Evolutionary conservation across 2,113 vertebrate species (phyloP).

Genomic region (Artemisiospiza belli): DNA sequence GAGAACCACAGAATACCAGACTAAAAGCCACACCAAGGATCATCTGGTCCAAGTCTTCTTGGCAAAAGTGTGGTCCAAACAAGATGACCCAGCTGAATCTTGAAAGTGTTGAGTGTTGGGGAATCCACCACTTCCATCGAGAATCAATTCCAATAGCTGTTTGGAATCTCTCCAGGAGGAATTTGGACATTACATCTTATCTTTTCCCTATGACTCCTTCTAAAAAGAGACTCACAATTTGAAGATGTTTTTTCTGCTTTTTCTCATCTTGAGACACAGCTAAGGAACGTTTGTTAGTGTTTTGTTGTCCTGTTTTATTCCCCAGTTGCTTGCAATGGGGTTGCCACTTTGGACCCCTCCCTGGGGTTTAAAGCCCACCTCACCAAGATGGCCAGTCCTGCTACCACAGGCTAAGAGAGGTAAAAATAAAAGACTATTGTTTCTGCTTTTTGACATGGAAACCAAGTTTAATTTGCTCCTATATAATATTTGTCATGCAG

Average conservation of each 20-base stretch:
- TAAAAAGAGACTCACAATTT: background rate
- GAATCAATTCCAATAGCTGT: background rate
- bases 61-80: background rate
- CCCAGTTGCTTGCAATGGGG: background rate
- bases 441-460: background rate
- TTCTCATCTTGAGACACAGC: background rate
- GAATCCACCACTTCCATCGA: accelerated
- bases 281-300: background rate
- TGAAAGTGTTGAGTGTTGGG: background rate
- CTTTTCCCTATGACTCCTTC: background rate
- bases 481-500: background rate
- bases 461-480: background rate
- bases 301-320: background rate
- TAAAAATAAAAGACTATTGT: background rate
- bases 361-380: background rate
- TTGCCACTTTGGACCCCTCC: background rate
- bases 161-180: background rate
- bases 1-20: background rate
- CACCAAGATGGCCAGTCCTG: background rate
- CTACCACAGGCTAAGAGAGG: background rate
- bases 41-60: background rate
- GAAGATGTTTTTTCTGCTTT: background rate
- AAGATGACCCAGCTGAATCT: background rate
- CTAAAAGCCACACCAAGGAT: background rate
- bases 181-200: background rate